Base-by-base conservation (phyloP, 2,113 vertebrate genomes). In the Sarotherodon lohbergeri region DNA sequence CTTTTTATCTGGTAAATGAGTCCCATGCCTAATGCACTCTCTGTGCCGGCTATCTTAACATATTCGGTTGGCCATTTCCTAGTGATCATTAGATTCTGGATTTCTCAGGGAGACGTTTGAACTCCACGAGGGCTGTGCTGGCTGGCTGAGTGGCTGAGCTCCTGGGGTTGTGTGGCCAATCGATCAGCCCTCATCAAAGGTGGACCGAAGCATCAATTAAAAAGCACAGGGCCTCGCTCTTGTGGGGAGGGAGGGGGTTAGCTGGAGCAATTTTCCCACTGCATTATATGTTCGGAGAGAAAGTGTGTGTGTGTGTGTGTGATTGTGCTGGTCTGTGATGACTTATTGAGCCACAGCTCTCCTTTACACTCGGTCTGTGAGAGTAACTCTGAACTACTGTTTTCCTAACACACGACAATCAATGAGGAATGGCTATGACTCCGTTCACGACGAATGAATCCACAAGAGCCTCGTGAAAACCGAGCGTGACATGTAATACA, bases 151-250 rank as follows among this genome's bases (percentile, higher is more conserved):
- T 80, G 87, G 83, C 85, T 89, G 54, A 43, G 66, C 92, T 93
- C 84, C 83, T 76, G 89, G 92, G 88, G 88, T 81, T 80, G 88
- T 86, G 93, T 91, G 91, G 92, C 95, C 91, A 94, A 95, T 95
- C 94, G 81, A 94, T 95, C 73, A 83, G 94, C 89, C 85, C 89
- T 93, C 89, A 90, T 93, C 92, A 92, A 92, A 95, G 94, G 93
- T 91, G 89, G 87, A 95, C 84, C 92, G 66, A 88, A 89, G 92
- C 95, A 94, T 95, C 94, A 94, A 95, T 95, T 95, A 95, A 94
- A 68, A 94, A 93, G 90, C 89, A 86, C 81, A 82, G 76, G 91
- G 89, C 85, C 91, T 86, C 76, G 61, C 86, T 88, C 78, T 88
- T 43, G 43, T 3, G 5, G 32, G 32, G 29, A 32, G 27, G 59